Base-by-base conservation (phyloP, 2,888 invertebrate species). In the Eucera pruinosa region DNA sequence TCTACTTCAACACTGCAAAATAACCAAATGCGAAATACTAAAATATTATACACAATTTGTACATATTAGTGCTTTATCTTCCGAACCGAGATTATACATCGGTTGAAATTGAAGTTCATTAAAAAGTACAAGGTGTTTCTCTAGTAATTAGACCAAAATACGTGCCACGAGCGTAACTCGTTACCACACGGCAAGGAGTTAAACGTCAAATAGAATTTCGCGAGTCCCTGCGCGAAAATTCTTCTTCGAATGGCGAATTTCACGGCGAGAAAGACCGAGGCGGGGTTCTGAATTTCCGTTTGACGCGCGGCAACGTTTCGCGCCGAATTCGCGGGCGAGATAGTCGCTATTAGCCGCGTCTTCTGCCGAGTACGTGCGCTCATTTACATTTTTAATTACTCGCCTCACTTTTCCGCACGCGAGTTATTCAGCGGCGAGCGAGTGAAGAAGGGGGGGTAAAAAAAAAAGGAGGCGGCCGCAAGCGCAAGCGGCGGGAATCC, bases 191-290 rank as follows among this genome's bases (percentile, higher is more conserved):
- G n/a, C n/a, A n/a, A n/a, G n/a, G n/a, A n/a, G n/a, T n/a, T n/a
- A n/a, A n/a, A n/a, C n/a, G n/a, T n/a, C n/a, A n/a, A n/a, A n/a
- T n/a, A n/a, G n/a, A n/a, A n/a, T n/a, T n/a, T n/a, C n/a, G n/a
- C n/a, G 33, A 7, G 33, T 33, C 33, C 65, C 58, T 23, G 58
- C 65, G 65, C 54, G 33, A 33, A 33, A 33, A 3, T 33, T 5
- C 33, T 3, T 7, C 33, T 7, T 3, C 33, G 33, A 33, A 76
- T 1, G 36, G 50, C 33, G 41, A 58, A 60, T 82, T 80, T 84
- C 81, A 84, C 75, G n/a, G n/a, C n/a, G n/a, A n/a, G 81, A 84
- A 81, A 84, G 72, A 41, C 70, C 50, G 54, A n/a, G 65, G 58
- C 62, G 75, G 80, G 70, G n/a, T n/a, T 81, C 77, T 79, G 58